These are phyloP conservation scores for Macrosoma leucophasiata DNA, from an alignment of 2,888 invertebrate species.

Conservation along the genomic window DNA sequence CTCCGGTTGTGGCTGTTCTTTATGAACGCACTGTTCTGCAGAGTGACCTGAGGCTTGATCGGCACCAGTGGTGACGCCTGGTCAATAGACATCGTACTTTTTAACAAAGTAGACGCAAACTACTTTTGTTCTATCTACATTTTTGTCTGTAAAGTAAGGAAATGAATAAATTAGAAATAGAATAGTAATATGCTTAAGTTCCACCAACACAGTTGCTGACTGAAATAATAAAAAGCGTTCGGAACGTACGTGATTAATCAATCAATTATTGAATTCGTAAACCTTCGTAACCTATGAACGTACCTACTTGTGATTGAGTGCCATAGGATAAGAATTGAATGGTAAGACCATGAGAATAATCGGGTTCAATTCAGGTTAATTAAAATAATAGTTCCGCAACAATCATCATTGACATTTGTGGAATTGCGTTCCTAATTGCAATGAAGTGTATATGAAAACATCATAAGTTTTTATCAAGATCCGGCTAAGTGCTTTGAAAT, in stretches of 20 bases:
- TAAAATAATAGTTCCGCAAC: constrained; percentile 41
- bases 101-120: constrained; percentile 46
- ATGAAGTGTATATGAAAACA: too few species aligned
- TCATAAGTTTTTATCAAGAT: constrained; percentile 12
- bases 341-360: constrained; percentile 42
- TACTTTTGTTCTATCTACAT: constrained; percentile 65
- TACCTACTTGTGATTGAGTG: constrained; percentile 36
- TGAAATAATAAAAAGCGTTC: constrained; percentile 16
- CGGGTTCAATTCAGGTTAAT: constrained; percentile 58
- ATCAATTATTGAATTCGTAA: constrained; percentile 30
- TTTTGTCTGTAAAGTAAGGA: constrained; percentile 68
- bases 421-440: constrained; percentile 3
- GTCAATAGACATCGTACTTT: constrained; percentile 71
- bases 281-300: constrained; percentile 36
- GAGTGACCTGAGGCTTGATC: constrained; percentile 65
- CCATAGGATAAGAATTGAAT: constrained; percentile 41
- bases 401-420: too few species aligned
- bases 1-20: constrained; percentile 73
- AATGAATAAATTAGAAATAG: constrained; percentile 41
- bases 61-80: constrained; percentile 72
- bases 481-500: constrained; percentile 22
- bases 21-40: constrained; percentile 67
- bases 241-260: constrained; percentile 33
- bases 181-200: constrained; percentile 26
- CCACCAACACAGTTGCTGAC: constrained; percentile 50